Conservation (phyloP, 2,888 invertebrate species). For the Phorcus lineatus region DNA sequence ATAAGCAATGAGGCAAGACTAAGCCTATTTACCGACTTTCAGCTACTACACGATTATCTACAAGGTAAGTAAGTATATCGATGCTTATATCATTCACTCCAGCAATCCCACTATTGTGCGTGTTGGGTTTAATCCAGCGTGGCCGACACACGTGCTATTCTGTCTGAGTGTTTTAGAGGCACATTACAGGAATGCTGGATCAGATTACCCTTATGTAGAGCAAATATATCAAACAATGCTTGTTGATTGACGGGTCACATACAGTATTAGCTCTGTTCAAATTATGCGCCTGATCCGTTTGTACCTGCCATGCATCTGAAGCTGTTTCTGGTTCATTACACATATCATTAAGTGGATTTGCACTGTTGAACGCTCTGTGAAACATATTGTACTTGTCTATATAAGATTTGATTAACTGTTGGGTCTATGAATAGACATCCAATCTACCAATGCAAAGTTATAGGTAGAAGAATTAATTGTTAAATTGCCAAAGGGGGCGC, state of each 20-base stretch:
- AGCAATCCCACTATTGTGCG: neutral
- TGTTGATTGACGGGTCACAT: neutral
- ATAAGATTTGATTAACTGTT: too few species aligned
- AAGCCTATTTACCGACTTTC: conserved; percentile 10
- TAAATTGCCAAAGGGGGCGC: too few species aligned
- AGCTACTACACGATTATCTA: neutral
- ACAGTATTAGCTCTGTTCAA: neutral
- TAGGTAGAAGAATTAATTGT: too few species aligned
- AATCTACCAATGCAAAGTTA: too few species aligned
- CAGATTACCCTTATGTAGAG: neutral
- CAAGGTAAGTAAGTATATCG: neutral
- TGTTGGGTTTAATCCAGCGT: neutral
- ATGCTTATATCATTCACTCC: neutral
- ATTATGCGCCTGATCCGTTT: neutral
- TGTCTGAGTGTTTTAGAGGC: neutral
- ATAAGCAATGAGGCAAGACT: neutral
- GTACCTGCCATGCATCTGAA: too few species aligned
- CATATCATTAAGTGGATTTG: too few species aligned
- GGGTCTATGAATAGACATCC: too few species aligned
- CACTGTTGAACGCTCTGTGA: too few species aligned
- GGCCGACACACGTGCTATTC: neutral
- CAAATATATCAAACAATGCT: neutral
- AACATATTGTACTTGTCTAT: too few species aligned
- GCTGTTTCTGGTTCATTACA: too few species aligned
- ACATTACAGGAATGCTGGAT: neutral